These are phyloP conservation scores for Onchidella celtica DNA, from an alignment of 2,888 invertebrate genomes.

Conservation along the genomic window DNA sequence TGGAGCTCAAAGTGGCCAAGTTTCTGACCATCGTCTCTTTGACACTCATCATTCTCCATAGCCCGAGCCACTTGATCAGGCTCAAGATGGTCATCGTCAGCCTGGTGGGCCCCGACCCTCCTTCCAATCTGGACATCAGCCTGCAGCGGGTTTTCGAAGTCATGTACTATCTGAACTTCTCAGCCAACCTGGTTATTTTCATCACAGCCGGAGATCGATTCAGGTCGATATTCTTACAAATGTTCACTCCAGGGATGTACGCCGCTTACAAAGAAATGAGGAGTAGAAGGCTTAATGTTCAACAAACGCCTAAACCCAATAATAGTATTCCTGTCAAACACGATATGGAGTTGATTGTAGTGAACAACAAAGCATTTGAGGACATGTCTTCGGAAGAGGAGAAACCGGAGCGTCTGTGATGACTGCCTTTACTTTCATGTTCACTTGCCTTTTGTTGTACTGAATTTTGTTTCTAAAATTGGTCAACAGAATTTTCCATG, in stretches of 20 bases:
- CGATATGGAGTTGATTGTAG: not conserved
- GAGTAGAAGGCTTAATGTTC: not conserved
- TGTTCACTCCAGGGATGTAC: not conserved
- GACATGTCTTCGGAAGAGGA: slow-evolving; percentile 31
- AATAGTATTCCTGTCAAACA: not conserved
- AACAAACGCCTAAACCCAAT: not conserved
- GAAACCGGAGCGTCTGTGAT: not conserved
- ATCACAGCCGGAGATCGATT: slow-evolving; percentile 50
- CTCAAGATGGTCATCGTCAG: slow-evolving; percentile 47
- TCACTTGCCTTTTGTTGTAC: too few relatives aligned
- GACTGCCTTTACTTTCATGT: too few relatives aligned
- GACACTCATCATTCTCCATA: slow-evolving; percentile 60
- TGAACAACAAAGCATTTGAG: slow-evolving; percentile 15
- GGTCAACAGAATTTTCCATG: too few relatives aligned
- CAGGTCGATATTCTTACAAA: slow-evolving; percentile 33
- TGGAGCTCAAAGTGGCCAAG: slow-evolving; percentile 50
- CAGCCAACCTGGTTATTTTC: slow-evolving; percentile 49
- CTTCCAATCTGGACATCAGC: slow-evolving; percentile 34
- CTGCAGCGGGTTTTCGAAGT: slow-evolving; percentile 49
- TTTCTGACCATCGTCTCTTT: slow-evolving; percentile 63
- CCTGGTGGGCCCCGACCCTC: not conserved
- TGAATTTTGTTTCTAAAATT: too few relatives aligned
- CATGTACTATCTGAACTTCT: slow-evolving; percentile 52
- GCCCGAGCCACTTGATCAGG: slow-evolving; percentile 63
- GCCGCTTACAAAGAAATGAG: not conserved